phyloP scores from a whole-genome alignment of 1,140 invertebrate species.

The Orchestia grillus region DNA sequence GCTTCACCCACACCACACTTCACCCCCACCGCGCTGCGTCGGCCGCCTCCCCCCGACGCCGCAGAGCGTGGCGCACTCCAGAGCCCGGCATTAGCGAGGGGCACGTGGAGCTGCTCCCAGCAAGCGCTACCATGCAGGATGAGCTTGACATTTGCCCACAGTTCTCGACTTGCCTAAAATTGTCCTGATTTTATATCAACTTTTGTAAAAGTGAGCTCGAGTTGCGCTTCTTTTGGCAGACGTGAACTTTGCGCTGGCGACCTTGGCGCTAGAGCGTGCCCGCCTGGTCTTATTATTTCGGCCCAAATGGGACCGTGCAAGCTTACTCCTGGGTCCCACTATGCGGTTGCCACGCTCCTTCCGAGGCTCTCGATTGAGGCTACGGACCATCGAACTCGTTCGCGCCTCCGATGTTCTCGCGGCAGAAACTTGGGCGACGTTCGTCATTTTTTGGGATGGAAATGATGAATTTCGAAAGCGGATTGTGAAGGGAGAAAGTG shows the following conservation, averaged over 20 bases:
- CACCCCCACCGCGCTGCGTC: too few species aligned
- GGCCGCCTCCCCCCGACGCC: too few species aligned
- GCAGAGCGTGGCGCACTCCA: neutral
- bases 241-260: neutral
- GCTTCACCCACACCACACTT: too few species aligned
- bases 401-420: neutral
- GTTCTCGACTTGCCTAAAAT: conserved; percentile 3
- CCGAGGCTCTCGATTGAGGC: neutral
- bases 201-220: neutral
- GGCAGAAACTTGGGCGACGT: neutral
- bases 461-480: too few species aligned
- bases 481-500: too few species aligned
- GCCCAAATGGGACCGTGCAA: neutral
- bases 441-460: too few species aligned
- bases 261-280: neutral
- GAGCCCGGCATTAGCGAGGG: neutral
- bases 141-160: neutral
- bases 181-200: conserved; percentile 22
- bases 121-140: neutral
- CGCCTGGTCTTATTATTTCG: neutral
- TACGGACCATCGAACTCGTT: neutral
- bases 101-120: neutral
- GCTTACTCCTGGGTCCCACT: neutral
- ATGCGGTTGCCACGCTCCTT: neutral
- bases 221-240: neutral